Evolutionary conservation across 2,888 invertebrate species (phyloP).

Genomic region (Hylaea fasciaria): DNA sequence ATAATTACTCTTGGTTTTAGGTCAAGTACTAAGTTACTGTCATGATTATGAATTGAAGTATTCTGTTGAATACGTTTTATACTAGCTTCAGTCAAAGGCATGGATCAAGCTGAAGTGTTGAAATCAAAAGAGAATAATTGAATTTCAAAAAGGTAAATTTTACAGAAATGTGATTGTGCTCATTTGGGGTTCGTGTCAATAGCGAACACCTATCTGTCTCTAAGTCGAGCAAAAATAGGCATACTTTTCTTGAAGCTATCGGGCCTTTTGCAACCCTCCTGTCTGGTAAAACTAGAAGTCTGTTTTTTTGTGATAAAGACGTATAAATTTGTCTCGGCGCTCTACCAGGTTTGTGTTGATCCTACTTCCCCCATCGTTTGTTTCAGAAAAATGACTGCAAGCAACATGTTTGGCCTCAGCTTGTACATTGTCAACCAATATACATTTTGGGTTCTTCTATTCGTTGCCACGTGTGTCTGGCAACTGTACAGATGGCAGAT

Average conservation of each 20-base stretch:
- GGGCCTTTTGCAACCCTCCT: too few relatives aligned
- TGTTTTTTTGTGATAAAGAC: too few relatives aligned
- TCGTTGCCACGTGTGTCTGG: constrained; percentile 62
- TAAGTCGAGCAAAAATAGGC: too few relatives aligned
- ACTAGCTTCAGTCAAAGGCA: constrained; percentile 21
- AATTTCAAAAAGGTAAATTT: too few relatives aligned
- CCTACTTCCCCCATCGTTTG: not conserved
- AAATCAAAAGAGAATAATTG: too few relatives aligned
- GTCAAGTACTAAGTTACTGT: constrained; percentile 12
- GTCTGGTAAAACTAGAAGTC: not conserved
- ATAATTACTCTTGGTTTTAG: constrained; percentile 18
- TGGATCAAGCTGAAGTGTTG: constrained; percentile 1
- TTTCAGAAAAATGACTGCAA: not conserved
- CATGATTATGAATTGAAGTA: constrained; percentile 4
- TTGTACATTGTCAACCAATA: constrained; percentile 42
- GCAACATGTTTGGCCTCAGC: constrained; percentile 25
- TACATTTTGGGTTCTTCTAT: constrained; percentile 64
- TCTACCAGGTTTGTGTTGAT: not conserved
- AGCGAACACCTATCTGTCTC: too few relatives aligned
- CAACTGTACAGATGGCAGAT: constrained; percentile 78
- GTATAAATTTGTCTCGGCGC: too few relatives aligned
- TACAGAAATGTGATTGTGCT: too few relatives aligned
- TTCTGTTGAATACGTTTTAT: constrained; percentile 1
- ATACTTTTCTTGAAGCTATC: too few relatives aligned
- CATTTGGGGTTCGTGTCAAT: too few relatives aligned